phyloP scores from a whole-genome alignment of 2,888 invertebrate genomes.

The Archips crataeganus region DNA sequence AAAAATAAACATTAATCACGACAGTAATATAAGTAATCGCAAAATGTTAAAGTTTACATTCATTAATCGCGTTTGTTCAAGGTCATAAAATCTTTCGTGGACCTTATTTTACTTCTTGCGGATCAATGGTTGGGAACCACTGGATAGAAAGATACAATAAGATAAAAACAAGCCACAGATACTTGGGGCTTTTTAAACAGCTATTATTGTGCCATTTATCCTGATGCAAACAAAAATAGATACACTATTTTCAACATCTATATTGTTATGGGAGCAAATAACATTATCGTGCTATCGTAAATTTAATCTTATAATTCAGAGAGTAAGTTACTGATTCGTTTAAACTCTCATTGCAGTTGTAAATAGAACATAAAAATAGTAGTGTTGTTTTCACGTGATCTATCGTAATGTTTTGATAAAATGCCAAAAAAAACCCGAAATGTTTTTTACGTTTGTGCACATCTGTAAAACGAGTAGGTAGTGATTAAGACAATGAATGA shows the following conservation, averaged over 20 bases:
- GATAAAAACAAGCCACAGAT: too few species aligned
- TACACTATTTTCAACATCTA: not conserved
- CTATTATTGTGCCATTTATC: not conserved
- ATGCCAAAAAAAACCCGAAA: not conserved
- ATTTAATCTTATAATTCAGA: not conserved
- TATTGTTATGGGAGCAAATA: not conserved
- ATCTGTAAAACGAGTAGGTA: too few species aligned
- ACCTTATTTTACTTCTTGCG: too few species aligned
- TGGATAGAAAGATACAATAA: too few species aligned
- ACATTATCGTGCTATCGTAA: not conserved
- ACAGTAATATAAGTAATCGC: too few species aligned
- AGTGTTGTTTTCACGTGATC: constrained; percentile 25
- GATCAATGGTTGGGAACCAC: too few species aligned
- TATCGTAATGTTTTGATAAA: not conserved
- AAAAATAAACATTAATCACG: too few species aligned
- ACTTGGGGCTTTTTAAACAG: not conserved
- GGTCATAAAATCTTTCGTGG: too few species aligned
- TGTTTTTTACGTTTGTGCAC: constrained; percentile 2
- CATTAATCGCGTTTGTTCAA: too few species aligned
- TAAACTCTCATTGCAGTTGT: not conserved
- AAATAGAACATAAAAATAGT: constrained; percentile 11
- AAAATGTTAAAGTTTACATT: too few species aligned
- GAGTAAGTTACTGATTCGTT: not conserved
- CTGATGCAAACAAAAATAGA: not conserved
- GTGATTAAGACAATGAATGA: too few species aligned